A percentile compares a stretch with the other conserved stretches of the same genome.
phyloP scores from a whole-genome alignment of 2,888 invertebrate species.

The Lepidocyrtinus sp. region DNA sequence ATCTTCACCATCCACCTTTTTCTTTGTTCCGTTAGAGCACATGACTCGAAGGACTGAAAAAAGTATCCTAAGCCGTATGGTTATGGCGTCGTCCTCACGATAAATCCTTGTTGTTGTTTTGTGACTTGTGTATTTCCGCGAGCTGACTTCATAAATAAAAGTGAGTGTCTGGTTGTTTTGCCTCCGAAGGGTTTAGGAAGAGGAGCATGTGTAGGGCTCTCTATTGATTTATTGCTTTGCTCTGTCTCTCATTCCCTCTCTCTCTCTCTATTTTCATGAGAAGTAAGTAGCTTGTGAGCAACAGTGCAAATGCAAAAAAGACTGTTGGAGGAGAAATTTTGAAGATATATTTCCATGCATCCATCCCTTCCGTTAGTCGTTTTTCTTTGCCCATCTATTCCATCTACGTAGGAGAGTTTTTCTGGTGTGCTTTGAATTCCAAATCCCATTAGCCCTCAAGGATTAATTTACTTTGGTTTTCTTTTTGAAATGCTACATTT shows the following conservation, averaged over 20 bases:
- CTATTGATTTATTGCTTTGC: conserved; percentile 50
- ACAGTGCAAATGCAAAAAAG: background rate
- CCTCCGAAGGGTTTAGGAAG: background rate
- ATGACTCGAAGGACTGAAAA: too few relatives aligned
- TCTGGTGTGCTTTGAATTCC: conserved; percentile 53
- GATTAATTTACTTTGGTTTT: conserved; percentile 58
- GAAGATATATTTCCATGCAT: background rate
- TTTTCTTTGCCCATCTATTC: background rate
- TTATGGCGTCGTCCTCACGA: background rate
- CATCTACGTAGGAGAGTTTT: too few relatives aligned
- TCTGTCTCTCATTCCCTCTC: background rate
- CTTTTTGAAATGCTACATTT: conserved; percentile 50
- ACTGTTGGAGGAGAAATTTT: conserved; percentile 1
- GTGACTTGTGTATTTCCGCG: background rate
- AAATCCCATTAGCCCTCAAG: conserved; percentile 60
- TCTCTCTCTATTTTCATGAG: background rate
- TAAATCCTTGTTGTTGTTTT: background rate
- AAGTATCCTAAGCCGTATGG: too few relatives aligned
- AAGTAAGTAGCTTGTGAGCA: background rate
- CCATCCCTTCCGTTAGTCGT: background rate
- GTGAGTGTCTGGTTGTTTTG: background rate
- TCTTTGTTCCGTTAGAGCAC: too few relatives aligned
- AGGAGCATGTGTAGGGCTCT: conserved; percentile 21
- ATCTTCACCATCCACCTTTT: too few relatives aligned
- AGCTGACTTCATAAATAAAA: background rate